Conservation (phyloP, 2,888 invertebrate species). For the Laothoe populi region DNA sequence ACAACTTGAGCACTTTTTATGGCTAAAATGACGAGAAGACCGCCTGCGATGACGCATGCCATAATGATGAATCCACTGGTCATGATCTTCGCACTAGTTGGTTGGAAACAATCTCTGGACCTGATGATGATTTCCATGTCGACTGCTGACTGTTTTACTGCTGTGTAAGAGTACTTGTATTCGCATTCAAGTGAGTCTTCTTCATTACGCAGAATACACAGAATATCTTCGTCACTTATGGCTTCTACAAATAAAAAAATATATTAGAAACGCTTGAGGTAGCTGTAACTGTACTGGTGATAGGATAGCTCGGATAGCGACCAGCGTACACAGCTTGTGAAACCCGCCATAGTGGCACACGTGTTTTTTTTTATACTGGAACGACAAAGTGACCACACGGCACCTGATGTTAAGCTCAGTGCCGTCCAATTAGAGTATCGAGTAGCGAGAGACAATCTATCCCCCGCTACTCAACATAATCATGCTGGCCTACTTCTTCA, state of each 20-base stretch:
- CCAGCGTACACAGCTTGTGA: too few relatives aligned
- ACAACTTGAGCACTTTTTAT: slow-evolving; percentile 71
- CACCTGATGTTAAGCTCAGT: too few relatives aligned
- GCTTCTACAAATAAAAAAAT: slow-evolving; percentile 48
- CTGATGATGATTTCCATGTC: slow-evolving; percentile 67
- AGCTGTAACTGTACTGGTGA: too few relatives aligned
- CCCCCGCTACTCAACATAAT: too few relatives aligned
- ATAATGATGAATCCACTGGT: slow-evolving; percentile 68
- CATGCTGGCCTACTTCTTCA: too few relatives aligned
- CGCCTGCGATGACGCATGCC: slow-evolving; percentile 72
- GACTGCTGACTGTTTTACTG: slow-evolving; percentile 54
- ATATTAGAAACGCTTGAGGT: neutral
- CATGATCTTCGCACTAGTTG: slow-evolving; percentile 67
- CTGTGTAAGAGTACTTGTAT: slow-evolving; percentile 70
- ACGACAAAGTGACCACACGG: too few relatives aligned
- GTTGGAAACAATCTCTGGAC: slow-evolving; percentile 65
- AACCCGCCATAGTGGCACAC: too few relatives aligned
- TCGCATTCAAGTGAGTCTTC: slow-evolving; percentile 66
- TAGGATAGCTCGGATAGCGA: too few relatives aligned
- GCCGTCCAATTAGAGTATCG: too few relatives aligned
- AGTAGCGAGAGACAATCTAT: too few relatives aligned
- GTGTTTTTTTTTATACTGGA: too few relatives aligned
- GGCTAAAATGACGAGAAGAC: slow-evolving; percentile 70
- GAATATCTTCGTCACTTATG: slow-evolving; percentile 48
- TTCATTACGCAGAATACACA: slow-evolving; percentile 65